A percentile compares a stretch with the other conserved stretches of the same genome.
These are phyloP conservation scores for Catostomus latipinnis DNA, from an alignment of 2,797 vertebrate genomes.

Conservation along the genomic window DNA sequence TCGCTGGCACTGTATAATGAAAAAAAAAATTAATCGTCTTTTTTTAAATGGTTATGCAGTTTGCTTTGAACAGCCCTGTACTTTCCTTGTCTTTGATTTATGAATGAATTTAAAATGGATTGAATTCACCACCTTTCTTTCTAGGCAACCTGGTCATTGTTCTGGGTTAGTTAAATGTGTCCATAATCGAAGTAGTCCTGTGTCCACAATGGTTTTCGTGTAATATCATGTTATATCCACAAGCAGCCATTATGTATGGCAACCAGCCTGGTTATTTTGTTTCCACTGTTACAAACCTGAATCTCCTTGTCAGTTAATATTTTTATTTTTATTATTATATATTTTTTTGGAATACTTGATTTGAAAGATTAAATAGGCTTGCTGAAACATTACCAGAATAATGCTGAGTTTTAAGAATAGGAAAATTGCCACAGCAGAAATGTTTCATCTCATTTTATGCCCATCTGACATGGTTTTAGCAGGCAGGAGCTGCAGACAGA, in stretches of 20 bases:
- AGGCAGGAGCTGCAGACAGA: constrained; percentile 53
- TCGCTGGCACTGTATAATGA: constrained; percentile 37
- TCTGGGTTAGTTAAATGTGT: constrained; percentile 74
- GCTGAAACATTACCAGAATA: constrained; percentile 13
- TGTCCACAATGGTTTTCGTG: constrained; percentile 46
- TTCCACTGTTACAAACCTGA: neutral
- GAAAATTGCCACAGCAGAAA: constrained; percentile 38
- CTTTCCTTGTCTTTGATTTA: constrained; percentile 11
- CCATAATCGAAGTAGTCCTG: constrained; percentile 71
- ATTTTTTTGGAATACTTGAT: neutral
- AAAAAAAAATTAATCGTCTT: constrained; percentile 26
- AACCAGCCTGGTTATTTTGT: neutral
- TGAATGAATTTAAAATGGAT: constrained; percentile 34
- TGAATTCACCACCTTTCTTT: constrained; percentile 44
- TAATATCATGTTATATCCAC: neutral
- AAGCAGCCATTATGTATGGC: neutral
- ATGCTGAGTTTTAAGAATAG: constrained; percentile 34
- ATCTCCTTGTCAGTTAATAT: neutral
- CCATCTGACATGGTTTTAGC: constrained; percentile 57
- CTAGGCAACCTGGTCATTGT: constrained; percentile 53
- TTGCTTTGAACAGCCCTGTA: constrained; percentile 6
- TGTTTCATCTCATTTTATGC: constrained; percentile 56
- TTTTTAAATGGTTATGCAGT: constrained; percentile 30
- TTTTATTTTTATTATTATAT: neutral
- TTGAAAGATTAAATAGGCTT: constrained; percentile 8